Base-by-base conservation (phyloP, 1,140 invertebrate genomes). In the Intoshia linei region DNA sequence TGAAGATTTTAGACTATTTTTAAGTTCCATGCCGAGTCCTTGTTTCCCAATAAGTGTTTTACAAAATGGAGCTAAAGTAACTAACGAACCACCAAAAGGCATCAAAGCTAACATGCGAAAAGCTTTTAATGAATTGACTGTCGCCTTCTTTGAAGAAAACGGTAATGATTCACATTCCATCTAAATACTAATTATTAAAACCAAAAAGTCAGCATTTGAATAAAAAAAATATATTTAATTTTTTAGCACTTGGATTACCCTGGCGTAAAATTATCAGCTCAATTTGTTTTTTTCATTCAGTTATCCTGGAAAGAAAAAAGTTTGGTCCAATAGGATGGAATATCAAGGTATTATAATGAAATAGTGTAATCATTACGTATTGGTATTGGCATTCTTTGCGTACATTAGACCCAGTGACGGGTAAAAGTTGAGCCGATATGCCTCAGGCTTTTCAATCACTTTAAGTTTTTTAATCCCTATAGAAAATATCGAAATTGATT, bases 241-340 rank as follows among this genome's bases (percentile, higher is more conserved):
- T 59, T 55, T 29, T 47, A 72, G 71, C 64, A 18, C 55, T 76
- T 22, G 65, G 60, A 4, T 55, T 64, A 40, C 63, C 68, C 22
- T 81, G 73, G 74, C 63, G 68, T 14, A 65, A 65, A 35, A 72
- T 62, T 14, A 43, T 62, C 3, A 62, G 60, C 49, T 57, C 59
- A 14, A 43, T 62, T 36, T 59, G 58, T 40, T 55, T 63, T 40
- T 78, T 79, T 50, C 74, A 81, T 51, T 73, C 72, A 0, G 68
- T 78, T 7, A 68, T 79, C 30, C 68, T 75, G 50, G 76, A 81
- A 53, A 61, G 75, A 23, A 75, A 76, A 48, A 79, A 79, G 52
- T 81, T 78, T 50, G 76, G 75, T 1, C 71, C 75, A 0, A 56
- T 79, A 0, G 75, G 75, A 0, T 81, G 74, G 74, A 79, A 78